A percentile compares a stretch with the other conserved stretches of the same genome.
Conservation (phyloP, 2,797 vertebrate genomes). For the Sebastes kiyomatsui region DNA sequence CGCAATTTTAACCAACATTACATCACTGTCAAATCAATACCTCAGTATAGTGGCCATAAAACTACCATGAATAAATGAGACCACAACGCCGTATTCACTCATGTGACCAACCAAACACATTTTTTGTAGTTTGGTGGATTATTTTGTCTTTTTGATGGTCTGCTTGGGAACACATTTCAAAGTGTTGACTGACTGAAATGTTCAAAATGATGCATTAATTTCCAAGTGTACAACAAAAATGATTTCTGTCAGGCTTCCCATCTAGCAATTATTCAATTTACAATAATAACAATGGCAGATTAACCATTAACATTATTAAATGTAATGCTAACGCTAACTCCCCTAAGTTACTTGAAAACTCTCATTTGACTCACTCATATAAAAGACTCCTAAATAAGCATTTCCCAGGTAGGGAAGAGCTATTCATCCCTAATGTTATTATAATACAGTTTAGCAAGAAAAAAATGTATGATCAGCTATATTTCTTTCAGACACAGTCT, state of each 20-base stretch:
- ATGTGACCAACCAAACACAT: background rate
- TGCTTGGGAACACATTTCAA: background rate
- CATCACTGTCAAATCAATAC: background rate
- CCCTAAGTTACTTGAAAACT: background rate
- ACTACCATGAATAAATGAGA: slow-evolving; percentile 59
- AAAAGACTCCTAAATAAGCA: background rate
- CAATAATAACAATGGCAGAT: background rate
- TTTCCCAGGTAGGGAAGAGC: background rate
- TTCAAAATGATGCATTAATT: background rate
- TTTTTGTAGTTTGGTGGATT: background rate
- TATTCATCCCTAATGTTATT: background rate
- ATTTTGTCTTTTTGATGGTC: background rate
- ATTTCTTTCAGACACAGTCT: background rate
- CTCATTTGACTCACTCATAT: background rate
- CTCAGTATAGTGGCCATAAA: background rate
- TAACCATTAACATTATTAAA: background rate
- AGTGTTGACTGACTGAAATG: background rate
- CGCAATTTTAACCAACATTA: slow-evolving; percentile 7
- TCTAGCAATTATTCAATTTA: background rate
- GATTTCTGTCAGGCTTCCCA: background rate
- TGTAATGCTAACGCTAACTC: background rate
- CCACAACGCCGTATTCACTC: slow-evolving; percentile 12
- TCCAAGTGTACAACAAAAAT: too few relatives aligned
- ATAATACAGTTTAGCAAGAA: background rate
- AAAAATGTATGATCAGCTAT: background rate